Evolutionary conservation across 2,113 vertebrate species (phyloP), one percentile per base, ranked within the genome.

Genomic region (Takifugu flavidus): DNA sequence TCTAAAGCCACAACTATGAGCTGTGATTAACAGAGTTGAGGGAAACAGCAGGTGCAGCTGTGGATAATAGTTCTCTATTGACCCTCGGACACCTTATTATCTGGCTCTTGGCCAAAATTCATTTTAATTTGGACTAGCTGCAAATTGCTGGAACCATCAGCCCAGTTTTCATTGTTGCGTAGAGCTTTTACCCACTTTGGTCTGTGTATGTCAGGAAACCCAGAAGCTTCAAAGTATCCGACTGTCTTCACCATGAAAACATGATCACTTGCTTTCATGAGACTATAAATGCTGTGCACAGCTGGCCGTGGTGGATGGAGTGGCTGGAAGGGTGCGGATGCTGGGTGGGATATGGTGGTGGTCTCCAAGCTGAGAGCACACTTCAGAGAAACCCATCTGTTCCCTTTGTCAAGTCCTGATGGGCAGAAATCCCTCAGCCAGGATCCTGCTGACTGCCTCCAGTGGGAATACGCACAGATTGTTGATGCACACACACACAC

Each of bases 301-400:
- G 80, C 86, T 89, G 86, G 62, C 53, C 56, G 43, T 12, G 49
- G 70, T 65, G 69, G 57, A 63, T 53, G 57, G 49, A 58, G 53
- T 31, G 53, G 47, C 31, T 39, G 60, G 49, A 62, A 59, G 29
- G 57, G 55, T 13, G 57, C 54, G 13, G 31, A 52, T 14, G 63
- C 25, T n/a, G 59, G 53, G 45, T 50, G 54, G 59, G 14, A 28
- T 52, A 56, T 25, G 66, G 60, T 58, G 60, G 65, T 39, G 13
- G 73, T 60, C 61, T 82, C 57, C 4, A 44, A 65, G 62, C 39
- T 28, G 73, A 71, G 59, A 70, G 70, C 59, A 75, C 78, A 82
- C 82, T 77, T 84, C 74, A 43, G 75, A 72, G 74, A 72, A 60
- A 67, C 86, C 89, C 87, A 90, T 90, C 88, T 90, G 87, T 77